phyloP scores from a whole-genome alignment of 2,888 invertebrate genomes.

The Synanthedon tipuliformis region DNA sequence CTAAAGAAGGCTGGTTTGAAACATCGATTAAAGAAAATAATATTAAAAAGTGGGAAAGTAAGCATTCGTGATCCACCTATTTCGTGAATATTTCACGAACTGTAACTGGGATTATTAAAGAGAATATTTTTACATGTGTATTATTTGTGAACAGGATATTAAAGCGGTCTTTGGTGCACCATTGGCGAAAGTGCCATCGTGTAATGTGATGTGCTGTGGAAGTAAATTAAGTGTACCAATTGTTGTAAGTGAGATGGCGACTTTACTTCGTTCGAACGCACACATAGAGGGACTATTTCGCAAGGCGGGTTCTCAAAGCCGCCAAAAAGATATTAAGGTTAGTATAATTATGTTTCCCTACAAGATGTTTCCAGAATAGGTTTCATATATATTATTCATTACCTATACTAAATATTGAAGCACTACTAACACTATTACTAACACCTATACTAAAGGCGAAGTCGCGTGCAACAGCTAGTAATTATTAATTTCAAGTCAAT shows the following conservation, averaged over 20 bases:
- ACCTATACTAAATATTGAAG: too few relatives aligned
- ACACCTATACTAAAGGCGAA: too few relatives aligned
- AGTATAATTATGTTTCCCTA: conserved; percentile 7
- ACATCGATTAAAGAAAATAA: conserved; percentile 75
- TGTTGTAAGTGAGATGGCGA: conserved; percentile 78
- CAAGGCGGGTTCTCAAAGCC: conserved; percentile 85
- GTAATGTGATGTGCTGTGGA: conserved; percentile 74
- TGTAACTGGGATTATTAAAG: too few relatives aligned
- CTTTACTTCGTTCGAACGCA: conserved; percentile 75
- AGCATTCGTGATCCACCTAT: conserved; percentile 12
- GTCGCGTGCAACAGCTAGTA: too few relatives aligned
- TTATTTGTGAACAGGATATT: conserved; percentile 38
- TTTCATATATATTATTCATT: too few relatives aligned
- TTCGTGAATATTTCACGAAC: too few relatives aligned
- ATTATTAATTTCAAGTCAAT: neutral
- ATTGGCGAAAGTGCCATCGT: conserved; percentile 55
- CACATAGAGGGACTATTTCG: conserved; percentile 87
- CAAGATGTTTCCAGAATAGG: neutral
- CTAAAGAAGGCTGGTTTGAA: conserved; percentile 78
- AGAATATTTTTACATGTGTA: neutral
- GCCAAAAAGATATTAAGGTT: conserved; percentile 86
- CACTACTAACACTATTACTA: too few relatives aligned
- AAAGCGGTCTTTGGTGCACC: conserved; percentile 63
- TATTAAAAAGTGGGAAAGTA: conserved; percentile 67
- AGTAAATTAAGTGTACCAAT: conserved; percentile 78